Base-by-base conservation (phyloP, 2,888 invertebrate genomes). In the Andrena minutula region DNA sequence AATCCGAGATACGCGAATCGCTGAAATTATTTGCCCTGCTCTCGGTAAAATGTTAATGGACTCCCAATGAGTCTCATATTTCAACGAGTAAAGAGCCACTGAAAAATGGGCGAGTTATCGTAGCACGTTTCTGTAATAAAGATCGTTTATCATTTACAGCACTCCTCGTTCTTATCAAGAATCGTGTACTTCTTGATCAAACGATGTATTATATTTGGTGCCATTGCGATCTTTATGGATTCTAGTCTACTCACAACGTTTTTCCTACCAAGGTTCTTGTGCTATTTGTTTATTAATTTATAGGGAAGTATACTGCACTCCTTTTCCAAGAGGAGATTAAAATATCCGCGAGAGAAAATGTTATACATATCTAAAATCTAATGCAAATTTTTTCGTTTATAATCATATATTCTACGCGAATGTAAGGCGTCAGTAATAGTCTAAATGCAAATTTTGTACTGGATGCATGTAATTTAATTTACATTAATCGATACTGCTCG, bases 101-200 rank as follows among this genome's bases (percentile, higher is more conserved):
- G 30, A 47, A 66, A 68, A 74, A 68, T 74, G 20, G 10, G 49
- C 16, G 23, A 23, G 49, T 58, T 73, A 73, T 73, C 73, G 56
- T 16, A 60, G 51, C 70, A 49, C 60, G 47, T 28, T 20, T 26
- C 23, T 2, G 47, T 23, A 20, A 35, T 23, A 35, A 60, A 75
- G 58, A 30, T 69, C 49, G 20, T 69, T 60, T 69, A 28, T 60
- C 49, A 60, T 23, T 12, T 23, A 10, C 3, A n/a, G 12, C n/a
- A 32, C 58, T 23, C 5, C 23, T 58, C 66, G 23, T 74, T 23
- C 61, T 30, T 5, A 10, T n/a, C 10, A 23, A 32, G 4, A 4
- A 8, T 12, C 28, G 16, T 41, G 58, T 35, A 35, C 20, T 30
- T 35, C 10, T n/a, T 28, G 65, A 73, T 23, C 30, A 47, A 58